Evolutionary conservation across 2,888 invertebrate species (phyloP).

Genomic region (Agrochola litura): DNA sequence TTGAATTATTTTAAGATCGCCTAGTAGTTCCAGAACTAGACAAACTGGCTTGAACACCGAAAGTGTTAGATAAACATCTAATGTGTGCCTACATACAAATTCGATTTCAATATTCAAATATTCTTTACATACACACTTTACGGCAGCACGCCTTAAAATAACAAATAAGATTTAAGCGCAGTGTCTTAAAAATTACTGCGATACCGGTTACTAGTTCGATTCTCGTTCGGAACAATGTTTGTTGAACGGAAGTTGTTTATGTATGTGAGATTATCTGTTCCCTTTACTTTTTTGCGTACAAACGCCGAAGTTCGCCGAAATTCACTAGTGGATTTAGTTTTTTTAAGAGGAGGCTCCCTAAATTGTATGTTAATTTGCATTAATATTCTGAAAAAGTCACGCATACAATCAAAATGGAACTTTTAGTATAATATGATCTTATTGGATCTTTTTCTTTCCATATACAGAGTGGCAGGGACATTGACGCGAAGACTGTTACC

Average conservation of each 20-base stretch:
- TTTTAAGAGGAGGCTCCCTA: no score
- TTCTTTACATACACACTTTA: conserved; percentile 17
- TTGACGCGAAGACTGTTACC: no score
- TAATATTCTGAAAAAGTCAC: no score
- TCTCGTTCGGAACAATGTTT: conserved; percentile 12
- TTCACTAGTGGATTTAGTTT: no score
- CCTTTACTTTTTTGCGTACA: no score
- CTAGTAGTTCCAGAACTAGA: conserved; percentile 17
- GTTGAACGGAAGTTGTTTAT: background rate
- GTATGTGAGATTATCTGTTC: no score
- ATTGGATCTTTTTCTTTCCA: no score
- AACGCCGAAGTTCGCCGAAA: no score
- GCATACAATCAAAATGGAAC: no score
- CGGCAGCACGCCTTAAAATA: conserved; percentile 38
- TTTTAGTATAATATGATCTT: no score
- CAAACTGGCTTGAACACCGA: conserved; percentile 41
- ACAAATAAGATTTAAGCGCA: conserved; percentile 31
- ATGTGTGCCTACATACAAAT: conserved; percentile 40
- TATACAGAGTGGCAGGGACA: no score
- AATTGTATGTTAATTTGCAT: no score
- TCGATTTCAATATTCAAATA: conserved; percentile 50
- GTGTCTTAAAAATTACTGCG: conserved; percentile 16
- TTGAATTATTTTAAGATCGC: background rate
- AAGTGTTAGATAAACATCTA: conserved; percentile 40
- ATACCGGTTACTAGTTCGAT: conserved; percentile 24